A percentile compares a stretch with the other conserved stretches of the same genome.
Evolutionary conservation across 2,113 vertebrate species (phyloP).

Genomic region (Spheniscus mendiculus): DNA sequence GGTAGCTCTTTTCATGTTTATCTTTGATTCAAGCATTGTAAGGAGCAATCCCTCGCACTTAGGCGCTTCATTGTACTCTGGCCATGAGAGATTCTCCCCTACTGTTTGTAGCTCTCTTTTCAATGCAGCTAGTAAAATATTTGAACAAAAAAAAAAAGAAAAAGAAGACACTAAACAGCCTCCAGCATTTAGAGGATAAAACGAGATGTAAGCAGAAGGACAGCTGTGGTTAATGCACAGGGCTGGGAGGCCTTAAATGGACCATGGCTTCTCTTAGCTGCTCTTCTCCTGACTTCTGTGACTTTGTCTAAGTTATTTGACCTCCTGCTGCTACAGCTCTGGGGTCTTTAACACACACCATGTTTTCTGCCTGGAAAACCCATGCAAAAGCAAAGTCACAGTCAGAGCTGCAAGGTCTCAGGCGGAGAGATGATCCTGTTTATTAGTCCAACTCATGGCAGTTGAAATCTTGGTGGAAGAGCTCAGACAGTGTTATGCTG

Average conservation of each 20-base stretch:
- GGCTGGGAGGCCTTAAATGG: background rate
- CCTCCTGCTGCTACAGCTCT: background rate
- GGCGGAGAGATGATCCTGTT: background rate
- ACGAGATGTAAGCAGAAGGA: background rate
- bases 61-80: constrained; percentile 37
- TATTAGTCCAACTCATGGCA: background rate
- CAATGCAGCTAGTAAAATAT: constrained; percentile 54
- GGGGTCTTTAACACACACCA: background rate
- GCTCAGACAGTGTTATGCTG: background rate
- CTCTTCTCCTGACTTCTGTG: background rate
- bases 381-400: background rate
- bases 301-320: background rate
- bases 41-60: constrained; percentile 53
- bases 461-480: background rate
- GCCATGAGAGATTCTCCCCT: constrained; percentile 50
- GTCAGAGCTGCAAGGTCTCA: background rate
- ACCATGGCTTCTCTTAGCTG: background rate
- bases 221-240: constrained; percentile 1
- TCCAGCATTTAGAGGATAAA: constrained; percentile 47
- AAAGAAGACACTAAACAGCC: constrained; percentile 18
- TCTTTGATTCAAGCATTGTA: constrained; percentile 62
- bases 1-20: constrained; percentile 54
- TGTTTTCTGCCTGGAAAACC: background rate
- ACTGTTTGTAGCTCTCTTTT: constrained; percentile 60
- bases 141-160: background rate